A percentile compares a stretch with the other conserved stretches of the same genome.
Conservation (phyloP, 1,140 invertebrate genomes). For the Phymorhynchus buccinoides region DNA sequence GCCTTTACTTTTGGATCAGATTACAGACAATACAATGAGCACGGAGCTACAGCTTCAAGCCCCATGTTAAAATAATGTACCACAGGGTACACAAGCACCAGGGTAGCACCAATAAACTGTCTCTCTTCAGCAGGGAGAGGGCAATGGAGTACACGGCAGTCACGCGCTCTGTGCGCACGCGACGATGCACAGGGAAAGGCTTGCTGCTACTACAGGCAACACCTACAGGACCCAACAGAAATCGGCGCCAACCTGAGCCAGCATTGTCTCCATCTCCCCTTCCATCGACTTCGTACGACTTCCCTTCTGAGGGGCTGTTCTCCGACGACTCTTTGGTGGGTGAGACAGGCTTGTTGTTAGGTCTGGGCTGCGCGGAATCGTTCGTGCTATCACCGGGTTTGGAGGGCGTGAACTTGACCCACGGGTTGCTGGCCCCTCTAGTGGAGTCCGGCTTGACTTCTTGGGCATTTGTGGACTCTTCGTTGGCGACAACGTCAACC, state of each 20-base stretch:
- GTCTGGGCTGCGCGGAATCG: neutral
- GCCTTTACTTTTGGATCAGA: neutral
- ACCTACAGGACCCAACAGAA: neutral
- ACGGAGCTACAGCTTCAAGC: neutral
- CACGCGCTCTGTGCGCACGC: neutral
- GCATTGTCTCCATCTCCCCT: neutral
- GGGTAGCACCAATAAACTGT: too few species aligned
- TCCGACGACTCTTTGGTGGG: neutral
- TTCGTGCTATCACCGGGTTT: neutral
- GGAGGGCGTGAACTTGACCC: neutral
- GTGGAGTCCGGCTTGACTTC: neutral
- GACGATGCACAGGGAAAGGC: neutral
- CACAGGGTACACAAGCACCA: too few species aligned
- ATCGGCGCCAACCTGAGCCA: neutral
- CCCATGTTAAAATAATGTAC: neutral
- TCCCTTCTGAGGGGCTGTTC: neutral
- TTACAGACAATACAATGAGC: neutral
- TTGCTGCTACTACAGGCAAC: neutral
- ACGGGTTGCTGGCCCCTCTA: neutral
- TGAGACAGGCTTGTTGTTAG: neutral
- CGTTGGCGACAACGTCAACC: neutral
- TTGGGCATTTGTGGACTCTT: neutral
- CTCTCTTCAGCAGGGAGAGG: neutral
- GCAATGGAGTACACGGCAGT: neutral
- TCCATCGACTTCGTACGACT: neutral